phyloP scores from a whole-genome alignment of 2,888 invertebrate species.

The Philaethria dido region DNA sequence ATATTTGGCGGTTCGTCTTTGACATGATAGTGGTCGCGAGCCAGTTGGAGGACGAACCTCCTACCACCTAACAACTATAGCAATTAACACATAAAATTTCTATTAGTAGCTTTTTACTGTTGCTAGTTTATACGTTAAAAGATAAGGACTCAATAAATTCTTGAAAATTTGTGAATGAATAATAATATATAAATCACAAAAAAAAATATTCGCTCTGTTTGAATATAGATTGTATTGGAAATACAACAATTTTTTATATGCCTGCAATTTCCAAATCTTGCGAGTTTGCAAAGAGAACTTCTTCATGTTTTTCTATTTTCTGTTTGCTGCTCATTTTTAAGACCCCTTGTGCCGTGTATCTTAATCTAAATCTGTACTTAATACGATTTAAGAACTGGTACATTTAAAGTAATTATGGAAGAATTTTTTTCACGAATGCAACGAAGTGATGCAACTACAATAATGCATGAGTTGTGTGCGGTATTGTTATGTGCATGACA shows the following conservation, averaged over 20 bases:
- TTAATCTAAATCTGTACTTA: background rate
- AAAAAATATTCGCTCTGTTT: too few species aligned
- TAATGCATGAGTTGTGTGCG: background rate
- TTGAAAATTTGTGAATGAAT: too few species aligned
- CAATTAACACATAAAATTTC: too few species aligned
- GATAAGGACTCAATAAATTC: too few species aligned
- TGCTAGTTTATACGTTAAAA: too few species aligned
- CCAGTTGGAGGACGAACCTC: too few species aligned
- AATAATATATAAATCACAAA: too few species aligned
- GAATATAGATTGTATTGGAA: background rate
- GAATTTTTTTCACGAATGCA: background rate
- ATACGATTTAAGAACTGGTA: background rate
- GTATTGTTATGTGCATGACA: background rate
- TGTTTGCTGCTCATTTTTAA: background rate
- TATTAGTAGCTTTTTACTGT: too few species aligned
- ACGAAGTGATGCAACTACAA: background rate
- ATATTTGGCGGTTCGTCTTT: too few species aligned
- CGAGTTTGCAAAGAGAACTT: background rate
- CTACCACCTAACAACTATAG: too few species aligned
- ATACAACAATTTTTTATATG: background rate
- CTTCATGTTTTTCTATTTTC: background rate
- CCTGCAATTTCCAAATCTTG: too few species aligned
- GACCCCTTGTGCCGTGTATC: background rate
- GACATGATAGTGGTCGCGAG: too few species aligned
- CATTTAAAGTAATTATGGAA: background rate